These are phyloP conservation scores for Emydoidea blandingii DNA, from an alignment of 2,797 vertebrate species.

Conservation along the genomic window DNA sequence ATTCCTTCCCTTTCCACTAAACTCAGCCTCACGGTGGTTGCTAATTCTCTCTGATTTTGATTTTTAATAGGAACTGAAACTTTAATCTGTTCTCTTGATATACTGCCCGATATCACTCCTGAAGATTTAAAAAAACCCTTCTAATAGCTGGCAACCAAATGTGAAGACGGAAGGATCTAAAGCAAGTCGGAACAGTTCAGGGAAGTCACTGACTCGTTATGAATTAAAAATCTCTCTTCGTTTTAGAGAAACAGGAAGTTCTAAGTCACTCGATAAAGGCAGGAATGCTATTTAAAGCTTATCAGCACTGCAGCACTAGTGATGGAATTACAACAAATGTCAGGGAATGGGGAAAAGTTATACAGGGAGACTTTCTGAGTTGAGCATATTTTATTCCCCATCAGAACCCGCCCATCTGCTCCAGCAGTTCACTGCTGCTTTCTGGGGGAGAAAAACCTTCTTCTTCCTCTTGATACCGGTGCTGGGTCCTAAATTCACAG, in stretches of 20 bases:
- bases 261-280: background rate
- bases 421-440: background rate
- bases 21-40: constrained; percentile 52
- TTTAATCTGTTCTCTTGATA: constrained; percentile 49
- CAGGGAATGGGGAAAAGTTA: constrained; percentile 53
- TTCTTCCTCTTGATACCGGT: background rate
- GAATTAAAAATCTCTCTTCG: background rate
- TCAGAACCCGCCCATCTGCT: background rate
- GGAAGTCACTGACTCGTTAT: background rate
- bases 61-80: constrained; percentile 42
- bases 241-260: background rate
- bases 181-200: fast-evolving
- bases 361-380: constrained; percentile 7
- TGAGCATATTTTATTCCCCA: constrained; percentile 43
- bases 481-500: too few species aligned
- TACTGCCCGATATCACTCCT: constrained; percentile 23
- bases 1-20: constrained; percentile 3
- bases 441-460: background rate
- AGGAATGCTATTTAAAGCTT: background rate
- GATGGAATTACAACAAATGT: constrained; percentile 43
- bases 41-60: constrained; percentile 34
- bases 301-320: background rate
- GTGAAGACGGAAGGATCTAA: background rate
- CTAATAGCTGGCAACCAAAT: background rate
- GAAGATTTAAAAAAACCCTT: background rate